Conservation (phyloP, 2,888 invertebrate species). For the Tyria jacobaeae region DNA sequence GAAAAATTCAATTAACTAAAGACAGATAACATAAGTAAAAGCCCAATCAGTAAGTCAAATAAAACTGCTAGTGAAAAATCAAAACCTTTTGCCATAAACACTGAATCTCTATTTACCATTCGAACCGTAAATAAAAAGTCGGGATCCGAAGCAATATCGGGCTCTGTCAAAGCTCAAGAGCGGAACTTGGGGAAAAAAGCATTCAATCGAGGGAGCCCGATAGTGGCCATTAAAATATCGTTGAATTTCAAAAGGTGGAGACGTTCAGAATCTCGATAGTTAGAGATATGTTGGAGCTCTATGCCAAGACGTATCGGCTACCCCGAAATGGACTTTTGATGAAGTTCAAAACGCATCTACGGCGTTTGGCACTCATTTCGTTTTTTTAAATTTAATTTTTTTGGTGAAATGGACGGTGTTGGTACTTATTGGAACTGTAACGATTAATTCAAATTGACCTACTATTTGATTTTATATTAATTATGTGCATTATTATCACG, state of each 20-base stretch:
- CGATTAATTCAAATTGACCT: no score
- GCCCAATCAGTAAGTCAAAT: conserved; percentile 46
- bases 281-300: conserved; percentile 45
- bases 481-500: no score
- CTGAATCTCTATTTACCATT: conserved; percentile 61
- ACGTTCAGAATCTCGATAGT: conserved; percentile 67
- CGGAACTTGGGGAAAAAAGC: conserved; percentile 63
- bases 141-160: conserved; percentile 66
- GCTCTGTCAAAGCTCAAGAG: conserved; percentile 64
- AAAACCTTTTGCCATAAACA: conserved; percentile 55
- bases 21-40: conserved; percentile 11
- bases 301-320: conserved; percentile 71
- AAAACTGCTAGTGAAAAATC: conserved; percentile 44
- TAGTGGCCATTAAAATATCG: conserved; percentile 85
- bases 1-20: background rate
- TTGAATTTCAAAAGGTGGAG: conserved; percentile 81
- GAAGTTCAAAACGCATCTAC: conserved; percentile 65
- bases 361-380: conserved; percentile 23
- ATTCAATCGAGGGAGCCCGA: conserved; percentile 73
- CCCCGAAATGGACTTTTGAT: conserved; percentile 81
- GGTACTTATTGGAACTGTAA: background rate
- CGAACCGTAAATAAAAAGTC: conserved; percentile 73
- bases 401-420: conserved; percentile 4
- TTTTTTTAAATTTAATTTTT: conserved; percentile 30
- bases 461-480: no score